Evolutionary conservation across 37 sponge, comb jelly and placozoan species (phyloP).

Genomic region (Axinella damicornis): DNA sequence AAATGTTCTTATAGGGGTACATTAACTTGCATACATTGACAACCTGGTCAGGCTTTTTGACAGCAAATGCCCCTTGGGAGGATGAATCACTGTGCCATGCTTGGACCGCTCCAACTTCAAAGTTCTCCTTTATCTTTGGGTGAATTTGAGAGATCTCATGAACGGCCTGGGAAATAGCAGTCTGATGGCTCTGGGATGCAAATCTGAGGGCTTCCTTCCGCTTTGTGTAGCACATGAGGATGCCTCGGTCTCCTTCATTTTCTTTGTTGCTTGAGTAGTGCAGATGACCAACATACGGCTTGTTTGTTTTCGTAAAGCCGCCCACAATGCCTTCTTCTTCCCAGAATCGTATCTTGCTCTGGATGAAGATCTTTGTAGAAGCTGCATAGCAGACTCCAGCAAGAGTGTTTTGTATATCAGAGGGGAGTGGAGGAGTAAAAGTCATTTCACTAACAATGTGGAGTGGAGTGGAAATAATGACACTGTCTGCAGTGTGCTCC

Average conservation of each 20-base stretch:
- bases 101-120: conserved; percentile 50
- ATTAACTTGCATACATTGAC: conserved; percentile 1
- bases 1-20: conserved; percentile 23
- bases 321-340: conserved; percentile 31
- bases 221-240: conserved; percentile 61
- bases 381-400: conserved; percentile 27
- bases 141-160: conserved; percentile 34
- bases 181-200: conserved; percentile 25
- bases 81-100: conserved; percentile 49
- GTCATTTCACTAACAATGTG: conserved; percentile 39
- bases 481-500: neutral
- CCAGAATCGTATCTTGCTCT: conserved; percentile 55
- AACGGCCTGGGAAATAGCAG: conserved; percentile 42
- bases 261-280: conserved; percentile 46
- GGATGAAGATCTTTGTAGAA: conserved; percentile 59
- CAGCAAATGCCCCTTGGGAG: conserved; percentile 42
- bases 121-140: conserved; percentile 45
- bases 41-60: conserved; percentile 31
- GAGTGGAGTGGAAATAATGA: conserved; percentile 38
- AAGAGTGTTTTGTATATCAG: conserved; percentile 17
- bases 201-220: conserved; percentile 51
- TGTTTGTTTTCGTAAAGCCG: conserved; percentile 40
- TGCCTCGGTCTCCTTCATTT: conserved; percentile 33
- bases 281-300: conserved; percentile 57
- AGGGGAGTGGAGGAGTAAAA: conserved; percentile 32